Evolutionary conservation across 1,140 invertebrate genomes (phyloP).

Genomic region (roundworm (Caenorhabditis elegans)): DNA sequence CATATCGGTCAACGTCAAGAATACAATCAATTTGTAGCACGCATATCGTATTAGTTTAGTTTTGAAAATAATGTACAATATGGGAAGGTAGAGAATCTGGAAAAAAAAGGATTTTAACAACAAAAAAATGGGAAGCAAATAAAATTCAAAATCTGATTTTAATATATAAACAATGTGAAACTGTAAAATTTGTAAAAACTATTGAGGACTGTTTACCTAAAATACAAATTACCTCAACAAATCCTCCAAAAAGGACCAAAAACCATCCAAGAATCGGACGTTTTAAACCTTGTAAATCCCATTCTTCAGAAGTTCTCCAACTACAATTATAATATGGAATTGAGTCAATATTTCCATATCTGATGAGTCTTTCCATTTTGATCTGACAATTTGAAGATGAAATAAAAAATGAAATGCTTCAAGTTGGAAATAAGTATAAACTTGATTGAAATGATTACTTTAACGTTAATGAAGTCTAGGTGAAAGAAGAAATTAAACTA

Average conservation of each 20-base stretch:
- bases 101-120: background rate
- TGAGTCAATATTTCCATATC: background rate
- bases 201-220: too few species aligned
- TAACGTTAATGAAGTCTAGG: too few species aligned
- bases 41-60: background rate
- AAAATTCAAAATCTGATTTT: too few species aligned
- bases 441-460: too few species aligned
- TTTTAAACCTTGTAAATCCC: background rate
- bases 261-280: background rate
- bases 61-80: slow-evolving; percentile 16
- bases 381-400: background rate
- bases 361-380: background rate
- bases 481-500: too few species aligned
- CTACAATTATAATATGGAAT: background rate
- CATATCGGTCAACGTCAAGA: slow-evolving; percentile 19
- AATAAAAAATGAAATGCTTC: background rate
- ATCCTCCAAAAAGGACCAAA: background rate
- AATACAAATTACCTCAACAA: background rate
- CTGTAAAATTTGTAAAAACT: too few species aligned
- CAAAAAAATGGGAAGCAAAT: too few species aligned
- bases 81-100: slow-evolving; percentile 21
- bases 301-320: background rate
- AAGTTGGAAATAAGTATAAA: too few species aligned
- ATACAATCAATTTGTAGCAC: slow-evolving; percentile 12
- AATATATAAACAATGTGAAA: too few species aligned